Conservation (phyloP, 2,797 vertebrate species). For the Selene dorsalis region DNA sequence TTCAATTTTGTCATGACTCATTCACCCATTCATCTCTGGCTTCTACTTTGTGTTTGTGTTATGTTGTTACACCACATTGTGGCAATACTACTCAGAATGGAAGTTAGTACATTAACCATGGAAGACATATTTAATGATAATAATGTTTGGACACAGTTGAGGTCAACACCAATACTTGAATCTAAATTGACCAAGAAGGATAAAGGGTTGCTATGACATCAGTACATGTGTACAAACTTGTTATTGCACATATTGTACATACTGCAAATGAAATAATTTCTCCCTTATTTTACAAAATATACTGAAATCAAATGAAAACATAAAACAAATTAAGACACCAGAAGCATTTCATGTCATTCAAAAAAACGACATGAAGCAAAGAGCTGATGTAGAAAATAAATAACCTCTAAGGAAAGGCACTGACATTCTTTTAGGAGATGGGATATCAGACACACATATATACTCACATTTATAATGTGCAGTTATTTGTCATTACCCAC, state of each 20-base stretch:
- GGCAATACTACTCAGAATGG: neutral
- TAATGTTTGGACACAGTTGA: constrained; percentile 56
- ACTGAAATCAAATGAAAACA: constrained; percentile 51
- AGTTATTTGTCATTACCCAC: constrained; percentile 32
- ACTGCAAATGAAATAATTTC: constrained; percentile 47
- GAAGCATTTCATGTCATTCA: constrained; percentile 30
- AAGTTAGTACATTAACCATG: constrained; percentile 23
- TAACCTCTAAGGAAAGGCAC: constrained; percentile 24
- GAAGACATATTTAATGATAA: constrained; percentile 51
- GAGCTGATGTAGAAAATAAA: constrained; percentile 65
- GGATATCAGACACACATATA: constrained; percentile 26
- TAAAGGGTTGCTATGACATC: neutral
- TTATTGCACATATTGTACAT: constrained; percentile 51
- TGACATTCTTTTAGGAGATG: constrained; percentile 16
- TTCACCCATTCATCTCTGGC: constrained; percentile 2
- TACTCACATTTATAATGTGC: constrained; percentile 38
- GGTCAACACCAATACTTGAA: constrained; percentile 37
- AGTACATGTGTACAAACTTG: constrained; percentile 27
- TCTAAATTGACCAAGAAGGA: constrained; percentile 27
- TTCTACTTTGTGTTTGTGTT: neutral
- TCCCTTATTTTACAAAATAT: constrained; percentile 50
- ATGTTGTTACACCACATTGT: constrained; percentile 4
- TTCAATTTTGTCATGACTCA: neutral
- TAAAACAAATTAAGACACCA: constrained; percentile 42
- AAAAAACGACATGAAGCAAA: constrained; percentile 12